Base-by-base conservation (phyloP, 1,140 invertebrate species). In the Chymomyza costata region DNA sequence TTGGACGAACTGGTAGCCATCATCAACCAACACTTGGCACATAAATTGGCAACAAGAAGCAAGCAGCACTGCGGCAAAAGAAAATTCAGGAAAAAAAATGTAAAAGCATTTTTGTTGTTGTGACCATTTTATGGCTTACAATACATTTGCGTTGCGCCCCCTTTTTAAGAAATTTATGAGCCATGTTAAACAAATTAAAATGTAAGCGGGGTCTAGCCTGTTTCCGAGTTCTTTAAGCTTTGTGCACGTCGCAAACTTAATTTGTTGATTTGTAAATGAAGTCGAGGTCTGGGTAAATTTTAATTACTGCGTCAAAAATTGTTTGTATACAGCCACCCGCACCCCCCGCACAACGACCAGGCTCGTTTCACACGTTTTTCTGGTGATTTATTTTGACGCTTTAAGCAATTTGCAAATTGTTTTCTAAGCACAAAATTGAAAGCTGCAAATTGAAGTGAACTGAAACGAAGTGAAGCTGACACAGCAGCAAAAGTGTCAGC, bases 391-490 rank as follows among this genome's bases (percentile, higher is more conserved):
- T 60, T 47, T 38, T 6, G 37, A 17, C 41, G 50, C 64, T 59
- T 73, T 63, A 67, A 66, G 58, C 73, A 80, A 80, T 76, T 76
- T 80, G 71, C 71, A 76, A 78, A 76, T 76, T 71, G 71, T 80
- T 76, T 76, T 76, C 73, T 76, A 78, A 76, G 54, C 71, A 40
- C 67, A 71, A 41, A 52, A 25, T 25, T n/a, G n/a, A 25, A 5
- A 8, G 21, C 21, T 5, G 21, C 21, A 3, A 25, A 25, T 25
- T 25, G 21, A n/a, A n/a, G n/a, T n/a, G n/a, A n/a, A n/a, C n/a
- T n/a, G n/a, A n/a, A n/a, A n/a, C n/a, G n/a, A n/a, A n/a, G n/a
- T 25, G 21, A 3, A 5, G 21, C 21, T 25, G 32, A 8, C 13
- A 38, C 31, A 41, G 16, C 39, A 16, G 37, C 53, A 50, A 76